Base-by-base conservation (phyloP, 2,113 vertebrate genomes). In the Oplegnathus fasciatus region DNA sequence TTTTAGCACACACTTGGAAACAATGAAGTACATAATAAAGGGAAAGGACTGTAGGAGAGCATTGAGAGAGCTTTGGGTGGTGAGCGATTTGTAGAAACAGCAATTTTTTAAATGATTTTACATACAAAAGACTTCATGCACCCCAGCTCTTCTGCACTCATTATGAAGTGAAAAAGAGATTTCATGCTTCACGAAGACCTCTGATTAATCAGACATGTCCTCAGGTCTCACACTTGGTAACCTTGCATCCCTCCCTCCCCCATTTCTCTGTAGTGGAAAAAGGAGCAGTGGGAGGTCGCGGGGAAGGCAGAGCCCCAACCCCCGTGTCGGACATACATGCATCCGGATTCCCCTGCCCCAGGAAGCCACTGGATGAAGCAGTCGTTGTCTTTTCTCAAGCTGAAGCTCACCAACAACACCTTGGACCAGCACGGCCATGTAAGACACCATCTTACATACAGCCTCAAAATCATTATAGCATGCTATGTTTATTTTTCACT, bases 361-460 rank as follows among this genome's bases (percentile, higher is more conserved):
- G 97, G 97, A 62, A 96, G 94, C 78, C 97, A 98, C 92, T 98
- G 97, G 97, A 97, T 97, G 97, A 97, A 97, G 62, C 96, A 97
- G 78, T 71, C 96, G 0, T 78, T 97, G n/a, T 96, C 96, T 42
- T 97, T 97, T 89, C 96, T 97, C 62, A 97, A 97, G 48, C 93
- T 97, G 83, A 98, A 98, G 86, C 96, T 98, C 86, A 98, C 97
- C 58, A 98, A 98, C 95, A 97, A 98, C 93, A 97, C 96, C 2
- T 81, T 97, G 83, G 97, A 98, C 85, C 97, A 98, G 72, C 96
- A 97, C 0, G 97, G 97, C 9, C 96, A 98, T 10, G 97, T 97
- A 89, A 89, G 96, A 52, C 18, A 0, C 4, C 6, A 1, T 5
- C 24, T 22, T 6, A 11, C 48, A 40, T 2, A 37, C 55, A 37